Conservation (phyloP, 1,140 invertebrate genomes). For the Drosophila melanica region DNA sequence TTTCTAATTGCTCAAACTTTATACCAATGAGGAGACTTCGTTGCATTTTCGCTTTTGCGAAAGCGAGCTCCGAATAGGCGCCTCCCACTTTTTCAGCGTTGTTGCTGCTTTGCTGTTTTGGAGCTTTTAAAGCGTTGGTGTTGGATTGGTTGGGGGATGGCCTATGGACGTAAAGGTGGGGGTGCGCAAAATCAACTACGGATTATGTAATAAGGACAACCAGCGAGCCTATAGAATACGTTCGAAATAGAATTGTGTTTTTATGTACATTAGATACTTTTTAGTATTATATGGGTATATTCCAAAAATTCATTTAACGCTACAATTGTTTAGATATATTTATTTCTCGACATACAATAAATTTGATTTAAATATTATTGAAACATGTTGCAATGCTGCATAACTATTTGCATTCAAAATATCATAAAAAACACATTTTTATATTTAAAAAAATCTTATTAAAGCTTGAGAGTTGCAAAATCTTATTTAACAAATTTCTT, state of each 20-base stretch:
- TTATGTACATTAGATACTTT: not conserved
- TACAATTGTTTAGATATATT: no score
- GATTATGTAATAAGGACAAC: not conserved
- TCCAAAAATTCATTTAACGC: no score
- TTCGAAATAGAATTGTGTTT: not conserved
- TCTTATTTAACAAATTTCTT: no score
- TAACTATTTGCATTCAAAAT: no score
- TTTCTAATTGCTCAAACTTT: conserved; percentile 83
- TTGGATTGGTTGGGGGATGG: conserved; percentile 23
- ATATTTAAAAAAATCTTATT: no score
- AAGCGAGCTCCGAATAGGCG: conserved; percentile 74
- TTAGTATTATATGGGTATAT: no score
- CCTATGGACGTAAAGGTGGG: not conserved
- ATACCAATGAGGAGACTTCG: conserved; percentile 81
- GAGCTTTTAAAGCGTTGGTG: conserved; percentile 23
- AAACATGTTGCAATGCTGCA: no score
- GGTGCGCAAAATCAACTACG: conserved; percentile 2
- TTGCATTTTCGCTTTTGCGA: conserved; percentile 74
- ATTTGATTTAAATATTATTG: no score
- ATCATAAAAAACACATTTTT: no score
- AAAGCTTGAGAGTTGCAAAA: no score
- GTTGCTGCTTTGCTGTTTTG: conserved; percentile 34
- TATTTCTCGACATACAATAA: not conserved
- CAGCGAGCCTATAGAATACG: not conserved
- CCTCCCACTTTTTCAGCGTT: conserved; percentile 74